Percentiles rank a stretch among this genome's conserved stretches.
These are phyloP conservation scores for Chaetodon trifasciatus DNA, from an alignment of 2,797 vertebrate genomes.

Conservation along the genomic window DNA sequence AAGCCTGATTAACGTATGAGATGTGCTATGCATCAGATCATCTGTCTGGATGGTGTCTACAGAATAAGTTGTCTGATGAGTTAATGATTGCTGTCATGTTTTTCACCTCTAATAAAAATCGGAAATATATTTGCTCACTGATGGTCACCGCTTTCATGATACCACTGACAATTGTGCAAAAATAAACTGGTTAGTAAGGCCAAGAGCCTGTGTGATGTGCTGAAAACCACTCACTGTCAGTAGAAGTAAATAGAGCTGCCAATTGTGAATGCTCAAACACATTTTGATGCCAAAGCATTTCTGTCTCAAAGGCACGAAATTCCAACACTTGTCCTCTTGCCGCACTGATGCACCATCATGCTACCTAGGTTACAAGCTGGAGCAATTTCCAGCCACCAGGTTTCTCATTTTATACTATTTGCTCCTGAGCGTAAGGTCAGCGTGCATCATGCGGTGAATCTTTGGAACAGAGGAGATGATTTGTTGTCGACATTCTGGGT, in stretches of 20 bases:
- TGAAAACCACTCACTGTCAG: not conserved
- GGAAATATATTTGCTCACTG: not conserved
- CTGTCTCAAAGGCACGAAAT: not conserved
- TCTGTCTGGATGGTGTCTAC: not conserved
- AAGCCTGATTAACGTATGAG: not conserved
- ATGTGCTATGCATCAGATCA: not conserved
- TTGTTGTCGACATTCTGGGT: constrained; percentile 64
- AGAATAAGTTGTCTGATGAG: not conserved
- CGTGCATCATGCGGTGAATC: constrained; percentile 45
- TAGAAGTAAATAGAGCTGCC: not conserved
- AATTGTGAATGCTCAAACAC: not conserved
- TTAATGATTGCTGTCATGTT: not conserved
- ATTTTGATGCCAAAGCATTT: constrained; percentile 7
- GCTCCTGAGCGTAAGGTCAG: constrained; percentile 60
- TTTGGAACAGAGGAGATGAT: constrained; percentile 62
- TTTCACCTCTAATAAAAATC: not conserved
- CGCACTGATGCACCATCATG: constrained; percentile 11
- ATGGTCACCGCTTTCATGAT: not conserved
- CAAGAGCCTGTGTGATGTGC: not conserved
- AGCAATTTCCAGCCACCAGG: constrained; percentile 48
- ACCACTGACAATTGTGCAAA: not conserved
- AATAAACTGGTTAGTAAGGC: not conserved
- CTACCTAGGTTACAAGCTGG: constrained; percentile 42
- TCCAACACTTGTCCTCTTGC: constrained; percentile 6
- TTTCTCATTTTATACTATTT: constrained; percentile 69